These are phyloP conservation scores for Mesaphorura yosii DNA, from an alignment of 1,140 invertebrate species.

Conservation along the genomic window DNA sequence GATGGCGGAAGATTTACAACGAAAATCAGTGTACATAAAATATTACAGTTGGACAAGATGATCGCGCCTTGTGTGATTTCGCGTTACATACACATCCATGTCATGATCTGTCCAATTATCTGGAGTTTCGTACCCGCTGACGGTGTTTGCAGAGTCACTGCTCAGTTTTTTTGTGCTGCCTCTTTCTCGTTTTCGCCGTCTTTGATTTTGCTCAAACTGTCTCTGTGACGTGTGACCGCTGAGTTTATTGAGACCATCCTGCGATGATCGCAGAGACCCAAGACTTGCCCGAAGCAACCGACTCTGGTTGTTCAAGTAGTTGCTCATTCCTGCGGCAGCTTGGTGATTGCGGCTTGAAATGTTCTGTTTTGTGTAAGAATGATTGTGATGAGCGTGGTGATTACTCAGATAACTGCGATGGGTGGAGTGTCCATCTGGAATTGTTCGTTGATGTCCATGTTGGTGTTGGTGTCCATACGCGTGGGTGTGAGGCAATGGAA, in stretches of 20 bases:
- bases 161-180: constrained; percentile 20
- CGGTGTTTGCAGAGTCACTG: constrained; percentile 42
- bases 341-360: too few species aligned
- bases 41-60: constrained; percentile 62
- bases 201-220: constrained; percentile 27
- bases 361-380: too few species aligned
- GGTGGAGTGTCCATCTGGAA: constrained; percentile 28
- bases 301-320: constrained; percentile 24
- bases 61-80: constrained; percentile 72
- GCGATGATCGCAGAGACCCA: constrained; percentile 29
- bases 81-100: constrained; percentile 87
- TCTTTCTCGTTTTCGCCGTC: constrained; percentile 13
- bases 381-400: constrained; percentile 28
- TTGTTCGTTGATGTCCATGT: constrained; percentile 42
- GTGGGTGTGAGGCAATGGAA: background rate
- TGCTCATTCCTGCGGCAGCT: constrained; percentile 14
- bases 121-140: constrained; percentile 67
- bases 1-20: too few species aligned
- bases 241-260: constrained; percentile 32
- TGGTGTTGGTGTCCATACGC: constrained; percentile 8
- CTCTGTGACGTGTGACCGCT: constrained; percentile 12
- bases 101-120: constrained; percentile 92
- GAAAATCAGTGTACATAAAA: too few species aligned
- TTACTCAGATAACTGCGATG: constrained; percentile 24
- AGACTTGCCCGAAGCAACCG: constrained; percentile 28